Evolutionary conservation across 23 tunicate genomes (phyloP).

Genomic region (Trididemnum nubilum): DNA sequence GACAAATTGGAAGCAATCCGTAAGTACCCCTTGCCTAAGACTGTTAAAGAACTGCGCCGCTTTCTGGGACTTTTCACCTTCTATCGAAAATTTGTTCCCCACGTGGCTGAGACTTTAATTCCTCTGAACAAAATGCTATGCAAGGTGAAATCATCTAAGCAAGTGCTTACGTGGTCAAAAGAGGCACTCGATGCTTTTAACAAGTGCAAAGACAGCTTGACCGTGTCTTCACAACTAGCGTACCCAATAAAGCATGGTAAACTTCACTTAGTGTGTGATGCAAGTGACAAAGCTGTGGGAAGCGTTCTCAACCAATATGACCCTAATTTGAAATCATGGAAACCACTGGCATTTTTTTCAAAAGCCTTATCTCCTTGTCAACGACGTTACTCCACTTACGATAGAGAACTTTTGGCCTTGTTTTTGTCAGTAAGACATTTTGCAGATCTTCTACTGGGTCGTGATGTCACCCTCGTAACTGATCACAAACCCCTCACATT

Average conservation of each 20-base stretch:
- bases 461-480: conserved; percentile 10
- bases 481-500: conserved; percentile 20
- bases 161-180: not conserved
- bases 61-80: not conserved
- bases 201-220: too few species aligned
- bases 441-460: conserved; percentile 14
- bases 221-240: too few species aligned
- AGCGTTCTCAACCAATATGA: too few species aligned
- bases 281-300: too few species aligned
- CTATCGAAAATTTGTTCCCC: not conserved
- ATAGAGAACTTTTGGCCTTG: conserved; percentile 22
- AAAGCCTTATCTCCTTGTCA: conserved; percentile 1
- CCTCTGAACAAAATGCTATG: too few species aligned
- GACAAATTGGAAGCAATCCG: not conserved
- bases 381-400: not conserved
- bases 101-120: too few species aligned
- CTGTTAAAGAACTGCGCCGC: not conserved
- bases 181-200: too few species aligned
- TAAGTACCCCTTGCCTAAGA: conserved; percentile 3
- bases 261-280: too few species aligned
- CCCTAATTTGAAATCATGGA: not conserved
- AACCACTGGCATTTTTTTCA: not conserved
- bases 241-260: too few species aligned
- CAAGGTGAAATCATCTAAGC: not conserved
- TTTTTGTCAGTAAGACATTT: not conserved